These are phyloP conservation scores for Papilio glaucus DNA, from an alignment of 1,140 invertebrate genomes.

Conservation along the genomic window DNA sequence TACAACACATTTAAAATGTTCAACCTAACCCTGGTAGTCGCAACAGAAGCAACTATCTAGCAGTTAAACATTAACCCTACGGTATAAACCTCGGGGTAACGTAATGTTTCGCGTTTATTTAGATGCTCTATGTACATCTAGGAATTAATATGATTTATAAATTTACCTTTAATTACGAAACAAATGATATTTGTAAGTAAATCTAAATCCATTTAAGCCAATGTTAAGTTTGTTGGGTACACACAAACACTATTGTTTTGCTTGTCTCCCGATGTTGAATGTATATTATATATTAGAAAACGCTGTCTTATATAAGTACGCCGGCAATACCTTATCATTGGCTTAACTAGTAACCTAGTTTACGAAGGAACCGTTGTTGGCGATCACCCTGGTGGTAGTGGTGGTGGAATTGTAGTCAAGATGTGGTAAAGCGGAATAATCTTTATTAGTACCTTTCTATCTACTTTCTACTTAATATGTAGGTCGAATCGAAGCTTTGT, in stretches of 20 bases:
- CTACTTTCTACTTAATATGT: neutral
- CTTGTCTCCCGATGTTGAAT: too few relatives aligned
- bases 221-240: slow-evolving; percentile 11
- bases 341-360: neutral
- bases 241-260: too few relatives aligned
- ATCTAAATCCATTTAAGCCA: neutral
- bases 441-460: neutral
- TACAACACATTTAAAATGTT: too few relatives aligned
- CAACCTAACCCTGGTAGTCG: too few relatives aligned
- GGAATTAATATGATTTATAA: neutral
- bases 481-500: neutral
- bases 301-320: too few relatives aligned
- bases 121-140: slow-evolving; percentile 13
- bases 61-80: neutral
- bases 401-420: neutral
- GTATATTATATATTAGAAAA: too few relatives aligned
- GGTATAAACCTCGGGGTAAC: neutral
- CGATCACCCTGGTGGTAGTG: neutral
- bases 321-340: neutral
- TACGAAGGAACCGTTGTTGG: neutral
- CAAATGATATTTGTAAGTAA: neutral
- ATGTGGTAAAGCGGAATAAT: neutral
- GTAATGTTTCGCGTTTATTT: neutral
- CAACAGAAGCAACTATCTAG: neutral
- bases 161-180: neutral